Evolutionary conservation across 2,888 invertebrate species (phyloP), one percentile per base, ranked within the genome.

Genomic region (Stictocephala bisonia): DNA sequence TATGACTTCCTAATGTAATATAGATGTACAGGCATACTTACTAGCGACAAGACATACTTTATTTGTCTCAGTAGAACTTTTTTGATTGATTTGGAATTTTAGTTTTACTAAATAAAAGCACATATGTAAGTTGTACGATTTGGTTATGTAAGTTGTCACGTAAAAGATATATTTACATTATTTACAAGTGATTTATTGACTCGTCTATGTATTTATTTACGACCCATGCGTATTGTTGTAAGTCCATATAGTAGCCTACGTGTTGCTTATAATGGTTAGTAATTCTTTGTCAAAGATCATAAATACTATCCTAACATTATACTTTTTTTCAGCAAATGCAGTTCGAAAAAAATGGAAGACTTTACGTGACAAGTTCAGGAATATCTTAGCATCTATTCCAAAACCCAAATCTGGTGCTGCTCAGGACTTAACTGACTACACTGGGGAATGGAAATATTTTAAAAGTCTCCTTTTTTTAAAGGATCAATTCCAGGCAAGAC

Each of bases 391-490:
- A 64, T 64, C 64, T 31, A 64, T 64, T 35, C 64, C 64, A n/a
- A 64, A 64, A 31, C 64, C 64, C 22, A 64, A 64, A 64, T 64
- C 64, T 31, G 64, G 64, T 29, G 64, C 27, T 64, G 64, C 64
- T n/a, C 64, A 64, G 35, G 44, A 44, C 44, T 64, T 26, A 29
- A 31, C 35, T 26, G 64, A 64, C 22, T 64, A 31, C 31, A 64
- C 31, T 20, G 44, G 29, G 27, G 64, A 64, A 64, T 64, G 64
- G 64, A 64, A 64, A 64, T 64, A 48, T 64, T 64, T 29, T 31
- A 35, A 64, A 64, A 64, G 64, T 64, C 64, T 64, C 44, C 64
- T 64, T 29, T 64, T 64, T 31, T 64, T 64, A 20, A 58, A 64
- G 35, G 64, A 64, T 64, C 64, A 64, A 31, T 64, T 64, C 35